Evolutionary conservation across 1,140 invertebrate genomes (phyloP), one percentile per base, ranked within the genome.

Genomic region (Hetaerina americana): DNA sequence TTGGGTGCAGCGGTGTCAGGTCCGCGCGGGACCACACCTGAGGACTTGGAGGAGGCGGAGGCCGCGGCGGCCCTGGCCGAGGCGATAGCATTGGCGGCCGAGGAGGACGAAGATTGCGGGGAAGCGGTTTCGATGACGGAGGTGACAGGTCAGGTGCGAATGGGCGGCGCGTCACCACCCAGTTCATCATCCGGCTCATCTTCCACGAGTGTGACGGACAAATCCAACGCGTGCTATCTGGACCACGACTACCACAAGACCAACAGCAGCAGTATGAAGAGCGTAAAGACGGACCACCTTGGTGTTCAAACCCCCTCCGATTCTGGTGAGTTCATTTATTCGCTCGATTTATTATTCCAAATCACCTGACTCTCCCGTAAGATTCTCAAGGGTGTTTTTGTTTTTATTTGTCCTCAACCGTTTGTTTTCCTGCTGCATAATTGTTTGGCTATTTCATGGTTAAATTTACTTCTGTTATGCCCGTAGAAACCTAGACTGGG

Each of bases 241-340:
- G 15, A n/a, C 22, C 40, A 57, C 10, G 3, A 18, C 15, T 12
- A 57, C 40, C 40, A 57, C 40, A n/a, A 57, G 15, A 18, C 15
- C 40, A 12, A 57, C 40, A 57, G 15, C 15, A 57, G 40, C 40
- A n/a, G 40, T 12, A 18, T n/a, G 15, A 57, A 57, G 40, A n/a
- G 15, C 15, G 40, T 57, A n/a, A 57, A 12, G 10, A 57, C 40
- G 40, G 40, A 57, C 40, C 40, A 57, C 10, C 40, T 57, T 1
- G 40, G 40, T 18, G 40, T 57, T 12, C 40, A 57, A n/a, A 93
- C 92, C 73, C 91, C 92, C 66, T 93, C 92, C 2, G 92, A 94
- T 85, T 93, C 92, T 70, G 91, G 92, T 90, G 81, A 89, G 89
- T 89, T 77, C n/a, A n/a, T n/a, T n/a, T n/a, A n/a, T n/a, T n/a